These are phyloP conservation scores for Brachionus koreanus DNA, from an alignment of 1,140 invertebrate species.

Conservation along the genomic window DNA sequence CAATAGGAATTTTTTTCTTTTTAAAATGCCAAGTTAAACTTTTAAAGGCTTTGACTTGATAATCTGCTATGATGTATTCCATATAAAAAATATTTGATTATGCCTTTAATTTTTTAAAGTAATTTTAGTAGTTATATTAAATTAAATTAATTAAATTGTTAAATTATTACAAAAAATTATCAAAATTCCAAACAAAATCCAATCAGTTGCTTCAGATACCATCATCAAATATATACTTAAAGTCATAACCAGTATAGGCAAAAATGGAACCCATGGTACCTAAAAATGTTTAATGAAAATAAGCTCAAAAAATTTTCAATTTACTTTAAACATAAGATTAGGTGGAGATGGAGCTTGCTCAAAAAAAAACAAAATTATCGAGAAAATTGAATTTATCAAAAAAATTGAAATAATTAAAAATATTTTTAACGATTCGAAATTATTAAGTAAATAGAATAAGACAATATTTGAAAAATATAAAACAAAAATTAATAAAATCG, in stretches of 20 bases:
- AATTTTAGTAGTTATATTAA: neutral
- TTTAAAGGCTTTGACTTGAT: neutral
- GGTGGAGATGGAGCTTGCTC: neutral
- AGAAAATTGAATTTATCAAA: neutral
- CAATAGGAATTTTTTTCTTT: neutral
- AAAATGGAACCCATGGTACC: conserved; percentile 39
- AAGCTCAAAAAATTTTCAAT: neutral
- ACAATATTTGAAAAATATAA: conserved; percentile 17
- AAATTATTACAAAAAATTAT: neutral
- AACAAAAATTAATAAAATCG: neutral
- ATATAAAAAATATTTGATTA: conserved; percentile 28
- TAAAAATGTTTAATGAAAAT: neutral
- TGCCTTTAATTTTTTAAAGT: neutral
- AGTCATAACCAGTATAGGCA: conserved; percentile 7
- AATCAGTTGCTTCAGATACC: conserved; percentile 18
- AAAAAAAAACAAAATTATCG: conserved; percentile 3
- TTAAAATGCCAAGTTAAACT: neutral
- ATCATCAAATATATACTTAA: conserved; percentile 37
- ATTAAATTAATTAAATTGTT: neutral
- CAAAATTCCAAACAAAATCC: conserved; percentile 32
- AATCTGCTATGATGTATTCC: neutral
- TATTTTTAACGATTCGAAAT: neutral
- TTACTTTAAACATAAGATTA: neutral
- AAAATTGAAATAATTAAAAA: neutral
- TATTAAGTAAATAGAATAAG: neutral